Evolutionary conservation across 2,113 vertebrate genomes (phyloP).

Genomic region (Hemiprocne comata): DNA sequence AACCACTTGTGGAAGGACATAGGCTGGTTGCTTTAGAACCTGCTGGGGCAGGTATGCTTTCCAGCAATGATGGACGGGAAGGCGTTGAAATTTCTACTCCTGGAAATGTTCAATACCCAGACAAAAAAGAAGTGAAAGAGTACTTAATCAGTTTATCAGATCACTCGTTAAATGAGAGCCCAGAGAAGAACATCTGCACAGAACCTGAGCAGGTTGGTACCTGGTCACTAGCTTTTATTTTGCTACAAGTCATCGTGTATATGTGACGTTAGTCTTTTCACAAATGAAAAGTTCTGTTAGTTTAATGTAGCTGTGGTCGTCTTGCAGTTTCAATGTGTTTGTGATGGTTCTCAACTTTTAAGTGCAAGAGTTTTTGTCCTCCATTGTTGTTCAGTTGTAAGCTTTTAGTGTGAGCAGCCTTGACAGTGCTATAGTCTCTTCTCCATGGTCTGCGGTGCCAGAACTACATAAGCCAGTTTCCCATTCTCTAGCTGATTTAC

Average conservation of each 20-base stretch:
- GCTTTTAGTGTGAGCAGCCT: background rate
- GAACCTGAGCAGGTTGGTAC: conserved; percentile 71
- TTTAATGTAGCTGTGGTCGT: background rate
- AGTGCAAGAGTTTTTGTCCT: background rate
- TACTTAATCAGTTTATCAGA: conserved; percentile 80
- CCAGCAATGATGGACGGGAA: background rate
- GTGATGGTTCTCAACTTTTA: background rate
- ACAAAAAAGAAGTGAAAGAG: conserved; percentile 83
- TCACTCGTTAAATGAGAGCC: conserved; percentile 68
- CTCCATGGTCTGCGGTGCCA: background rate
- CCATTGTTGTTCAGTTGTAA: background rate
- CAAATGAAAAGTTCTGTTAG: background rate
- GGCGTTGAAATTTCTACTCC: conserved; percentile 49
- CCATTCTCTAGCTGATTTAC: background rate
- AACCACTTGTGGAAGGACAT: background rate
- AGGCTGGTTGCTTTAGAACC: background rate
- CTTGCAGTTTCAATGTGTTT: background rate
- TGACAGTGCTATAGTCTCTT: background rate
- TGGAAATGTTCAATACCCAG: conserved; percentile 67
- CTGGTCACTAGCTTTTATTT: background rate
- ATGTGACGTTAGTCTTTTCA: background rate
- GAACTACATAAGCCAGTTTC: background rate
- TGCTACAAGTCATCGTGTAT: background rate
- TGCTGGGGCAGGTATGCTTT: conserved; percentile 8
- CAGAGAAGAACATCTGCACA: conserved; percentile 32